Conservation (phyloP, 2,888 invertebrate genomes). For the Neria commutata region DNA sequence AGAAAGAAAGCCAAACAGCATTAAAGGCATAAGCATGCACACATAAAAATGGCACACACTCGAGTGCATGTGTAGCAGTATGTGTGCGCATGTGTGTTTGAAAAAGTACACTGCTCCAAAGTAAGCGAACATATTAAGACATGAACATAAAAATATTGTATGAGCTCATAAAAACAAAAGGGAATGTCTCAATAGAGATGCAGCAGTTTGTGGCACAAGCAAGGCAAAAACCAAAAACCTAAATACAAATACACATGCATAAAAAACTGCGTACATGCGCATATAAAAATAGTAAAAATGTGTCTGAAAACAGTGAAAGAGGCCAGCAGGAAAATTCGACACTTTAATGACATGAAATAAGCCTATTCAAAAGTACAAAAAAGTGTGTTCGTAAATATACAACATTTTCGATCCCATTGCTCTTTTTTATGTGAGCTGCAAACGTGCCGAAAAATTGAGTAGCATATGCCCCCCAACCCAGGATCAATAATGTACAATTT, state of each 20-base stretch:
- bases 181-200: neutral
- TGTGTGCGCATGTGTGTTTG: neutral
- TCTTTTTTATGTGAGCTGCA: too few species aligned
- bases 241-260: neutral
- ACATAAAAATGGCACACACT: neutral
- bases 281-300: neutral
- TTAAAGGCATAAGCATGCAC: neutral
- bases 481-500: too few species aligned
- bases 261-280: neutral
- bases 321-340: too few species aligned
- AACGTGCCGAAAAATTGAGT: too few species aligned
- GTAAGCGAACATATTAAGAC: constrained; percentile 45
- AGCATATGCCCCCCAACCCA: too few species aligned
- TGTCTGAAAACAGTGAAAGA: neutral
- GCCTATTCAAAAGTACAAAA: too few species aligned
- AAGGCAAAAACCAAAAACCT: too few species aligned
- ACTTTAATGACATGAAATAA: too few species aligned
- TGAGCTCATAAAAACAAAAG: constrained; percentile 48
- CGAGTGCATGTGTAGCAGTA: neutral
- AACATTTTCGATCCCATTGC: too few species aligned
- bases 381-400: too few species aligned
- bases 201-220: too few species aligned
- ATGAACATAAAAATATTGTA: constrained; percentile 53
- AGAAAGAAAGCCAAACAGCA: neutral
- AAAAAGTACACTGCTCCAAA: constrained; percentile 29